phyloP scores from a whole-genome alignment of 1,140 invertebrate genomes.

The Drosophila baimaii region DNA sequence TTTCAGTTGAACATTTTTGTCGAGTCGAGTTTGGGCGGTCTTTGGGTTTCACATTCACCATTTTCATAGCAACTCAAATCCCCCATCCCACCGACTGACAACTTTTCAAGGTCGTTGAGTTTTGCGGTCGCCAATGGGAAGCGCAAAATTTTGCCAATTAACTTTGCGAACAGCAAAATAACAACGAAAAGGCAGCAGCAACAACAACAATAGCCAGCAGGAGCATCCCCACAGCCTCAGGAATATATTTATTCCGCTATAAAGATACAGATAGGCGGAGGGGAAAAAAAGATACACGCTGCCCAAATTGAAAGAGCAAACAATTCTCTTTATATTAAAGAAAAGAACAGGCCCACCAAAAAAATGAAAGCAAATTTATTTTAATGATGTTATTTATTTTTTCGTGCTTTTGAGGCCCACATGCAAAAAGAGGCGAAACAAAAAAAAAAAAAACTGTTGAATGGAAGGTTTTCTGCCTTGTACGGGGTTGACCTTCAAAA shows the following conservation, averaged over 20 bases:
- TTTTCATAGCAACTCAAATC: constrained; percentile 1
- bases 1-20: constrained; percentile 56
- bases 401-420: constrained; percentile 24
- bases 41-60: constrained; percentile 41
- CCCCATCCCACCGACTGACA: constrained; percentile 20
- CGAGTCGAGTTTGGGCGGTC: constrained; percentile 36
- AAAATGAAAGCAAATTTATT: constrained; percentile 62
- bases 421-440: constrained; percentile 6
- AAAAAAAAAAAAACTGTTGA: constrained; percentile 11
- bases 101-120: constrained; percentile 63
- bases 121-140: constrained; percentile 40
- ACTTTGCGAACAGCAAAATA: constrained; percentile 33
- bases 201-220: constrained; percentile 10
- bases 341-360: constrained; percentile 17
- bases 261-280: constrained; percentile 26
- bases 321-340: constrained; percentile 31
- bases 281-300: constrained; percentile 23
- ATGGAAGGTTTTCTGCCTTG: constrained; percentile 13
- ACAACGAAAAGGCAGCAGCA: background rate
- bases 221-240: constrained; percentile 5
- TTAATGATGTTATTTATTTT: constrained; percentile 52
- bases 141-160: constrained; percentile 61
- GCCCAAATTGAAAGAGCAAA: constrained; percentile 44
- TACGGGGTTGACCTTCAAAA: constrained; percentile 36
- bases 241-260: background rate